Conservation (phyloP, 2,113 vertebrate genomes). For the Elephas maximus region DNA sequence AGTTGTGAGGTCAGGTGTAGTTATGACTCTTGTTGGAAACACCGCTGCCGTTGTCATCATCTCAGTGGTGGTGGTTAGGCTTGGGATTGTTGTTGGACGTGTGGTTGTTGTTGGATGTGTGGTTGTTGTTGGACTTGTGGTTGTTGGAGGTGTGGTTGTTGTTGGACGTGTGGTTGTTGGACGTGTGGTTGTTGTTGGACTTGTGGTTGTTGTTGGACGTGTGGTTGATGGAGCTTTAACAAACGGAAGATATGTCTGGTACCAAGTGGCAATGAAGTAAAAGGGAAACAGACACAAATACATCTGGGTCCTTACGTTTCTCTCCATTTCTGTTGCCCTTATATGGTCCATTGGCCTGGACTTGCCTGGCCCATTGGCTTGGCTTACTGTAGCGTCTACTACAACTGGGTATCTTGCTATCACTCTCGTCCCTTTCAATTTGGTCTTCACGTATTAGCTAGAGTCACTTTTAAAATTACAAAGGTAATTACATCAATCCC, state of each 20-base stretch:
- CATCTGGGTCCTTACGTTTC: neutral
- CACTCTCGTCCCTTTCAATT: neutral
- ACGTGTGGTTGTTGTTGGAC: neutral
- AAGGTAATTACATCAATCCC: neutral
- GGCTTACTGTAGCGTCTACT: neutral
- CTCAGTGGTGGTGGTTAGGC: neutral
- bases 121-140: neutral
- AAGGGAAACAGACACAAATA: neutral
- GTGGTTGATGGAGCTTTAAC: conserved; percentile 64
- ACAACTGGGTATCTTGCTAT: neutral
- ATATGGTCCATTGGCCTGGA: too few species aligned
- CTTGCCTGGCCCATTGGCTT: too few species aligned
- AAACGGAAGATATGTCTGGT: neutral
- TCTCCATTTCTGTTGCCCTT: neutral
- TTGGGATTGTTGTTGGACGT: neutral
- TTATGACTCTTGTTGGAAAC: neutral
- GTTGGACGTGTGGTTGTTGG: neutral
- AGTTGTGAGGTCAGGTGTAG: neutral
- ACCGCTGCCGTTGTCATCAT: neutral
- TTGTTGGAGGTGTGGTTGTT: neutral
- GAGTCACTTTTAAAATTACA: neutral
- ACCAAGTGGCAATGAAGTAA: neutral
- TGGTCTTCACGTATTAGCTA: neutral
- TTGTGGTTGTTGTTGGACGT: neutral
- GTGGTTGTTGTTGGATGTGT: neutral